Evolutionary conservation across 2,113 vertebrate species (phyloP).

Genomic region (Muntiacus muntjak): DNA sequence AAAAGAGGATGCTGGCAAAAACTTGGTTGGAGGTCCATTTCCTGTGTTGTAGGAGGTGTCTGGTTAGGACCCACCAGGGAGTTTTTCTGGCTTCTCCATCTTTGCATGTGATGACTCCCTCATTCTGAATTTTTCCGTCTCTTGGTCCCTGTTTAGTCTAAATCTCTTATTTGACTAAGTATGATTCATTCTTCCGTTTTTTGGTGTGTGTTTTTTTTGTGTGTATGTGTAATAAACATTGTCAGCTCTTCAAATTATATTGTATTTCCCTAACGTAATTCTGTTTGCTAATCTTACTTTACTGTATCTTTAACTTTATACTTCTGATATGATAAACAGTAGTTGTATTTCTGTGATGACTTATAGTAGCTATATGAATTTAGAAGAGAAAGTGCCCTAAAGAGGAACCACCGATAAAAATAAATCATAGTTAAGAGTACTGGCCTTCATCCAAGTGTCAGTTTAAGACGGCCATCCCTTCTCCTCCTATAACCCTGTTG

Average conservation of each 20-base stretch:
- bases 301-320: background rate
- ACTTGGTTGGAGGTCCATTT: background rate
- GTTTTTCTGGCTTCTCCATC: background rate
- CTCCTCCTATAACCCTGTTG: background rate
- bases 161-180: background rate
- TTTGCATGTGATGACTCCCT: background rate
- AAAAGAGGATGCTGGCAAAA: background rate
- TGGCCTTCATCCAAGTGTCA: background rate
- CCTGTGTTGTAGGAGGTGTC: rapidly evolving
- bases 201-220: background rate
- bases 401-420: background rate
- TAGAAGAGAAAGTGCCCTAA: background rate
- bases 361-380: background rate
- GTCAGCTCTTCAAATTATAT: background rate
- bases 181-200: background rate
- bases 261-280: background rate
- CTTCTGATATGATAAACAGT: background rate
- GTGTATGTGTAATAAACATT: background rate
- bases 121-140: background rate
- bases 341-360: background rate
- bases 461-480: background rate
- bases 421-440: background rate
- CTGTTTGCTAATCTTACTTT: background rate
- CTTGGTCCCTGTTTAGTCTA: background rate
- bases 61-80: background rate